Conservation (phyloP, 1,140 invertebrate species). For the Bombus turneri region DNA sequence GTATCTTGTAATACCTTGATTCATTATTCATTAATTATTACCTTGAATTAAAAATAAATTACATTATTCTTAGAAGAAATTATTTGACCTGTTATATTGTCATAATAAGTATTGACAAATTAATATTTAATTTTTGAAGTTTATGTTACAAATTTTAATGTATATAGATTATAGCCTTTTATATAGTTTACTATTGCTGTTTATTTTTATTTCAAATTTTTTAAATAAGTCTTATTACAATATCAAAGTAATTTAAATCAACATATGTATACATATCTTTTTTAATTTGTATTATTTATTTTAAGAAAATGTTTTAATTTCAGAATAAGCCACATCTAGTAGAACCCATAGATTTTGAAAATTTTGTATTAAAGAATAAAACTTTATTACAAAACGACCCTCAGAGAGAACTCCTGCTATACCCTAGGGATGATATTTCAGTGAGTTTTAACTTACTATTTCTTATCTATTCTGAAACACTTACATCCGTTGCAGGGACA, state of each 20-base stretch:
- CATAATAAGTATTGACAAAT: constrained; percentile 8
- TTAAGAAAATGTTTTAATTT: constrained; percentile 67
- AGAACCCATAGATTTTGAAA: constrained; percentile 95
- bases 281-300: neutral
- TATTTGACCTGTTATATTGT: neutral
- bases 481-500: constrained; percentile 52
- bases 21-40: constrained; percentile 18
- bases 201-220: neutral
- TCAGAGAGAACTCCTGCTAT: constrained; percentile 93
- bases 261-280: no score
- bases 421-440: constrained; percentile 95
- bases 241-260: no score
- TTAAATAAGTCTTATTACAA: neutral
- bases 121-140: constrained; percentile 2
- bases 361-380: constrained; percentile 94
- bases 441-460: constrained; percentile 84
- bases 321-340: constrained; percentile 90
- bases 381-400: constrained; percentile 96
- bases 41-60: constrained; percentile 7
- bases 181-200: neutral
- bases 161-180: neutral
- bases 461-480: constrained; percentile 45
- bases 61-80: neutral
- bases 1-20: constrained; percentile 13
- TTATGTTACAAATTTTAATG: neutral